Base-by-base conservation (phyloP, 2,888 invertebrate species). In the Omphaloscelis lunosa region DNA sequence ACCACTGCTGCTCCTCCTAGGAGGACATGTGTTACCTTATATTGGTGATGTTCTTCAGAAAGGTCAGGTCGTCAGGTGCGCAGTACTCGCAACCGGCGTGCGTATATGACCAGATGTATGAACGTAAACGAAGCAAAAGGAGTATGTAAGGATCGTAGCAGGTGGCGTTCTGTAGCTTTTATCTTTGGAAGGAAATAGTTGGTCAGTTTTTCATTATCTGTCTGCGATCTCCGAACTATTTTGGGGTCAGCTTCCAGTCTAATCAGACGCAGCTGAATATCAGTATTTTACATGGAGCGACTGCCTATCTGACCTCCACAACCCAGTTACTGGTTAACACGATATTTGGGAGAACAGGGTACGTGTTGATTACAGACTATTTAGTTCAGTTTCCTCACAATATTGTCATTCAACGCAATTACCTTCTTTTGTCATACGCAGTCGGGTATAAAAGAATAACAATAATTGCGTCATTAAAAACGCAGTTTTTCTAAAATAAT, bases 401-500 rank as follows among this genome's bases (percentile, higher is more conserved):
- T 53, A 4, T 53, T 53, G 11, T 53, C 6, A 34, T 34, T 41
- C 6, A 39, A 39, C 63, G 11, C 39, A 65, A 17, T 17, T 41
- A 41, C 63, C 5, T n/a, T 9, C 6, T 27, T 45, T 48, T 67
- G 29, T 2, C 48, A 0, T 15, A 23, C 23, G 23, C 23, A 56
- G 11, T n/a, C 2, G 8, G 0, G 4, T 23, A 45, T 48, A 53
- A 61, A 48, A 20, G 7, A 45, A 80, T 29, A 66, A 61, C 11
- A 48, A 56, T 15, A 48, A 56, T 15, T 11, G 17, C 45, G 39
- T 81, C n/a, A 51, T 62, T 15, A 6, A 15, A 45, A 34, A 70
- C 34, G 59, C 17, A 69, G 34, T 75, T 75, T 53, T 65, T 29
- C 23, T 45, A 17, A 58, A 69, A 75, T 56, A 39, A 83, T 76